A percentile compares a stretch with the other conserved stretches of the same genome.
These are phyloP conservation scores for Ephialtes manifestator DNA, from an alignment of 2,888 invertebrate genomes.

Conservation along the genomic window DNA sequence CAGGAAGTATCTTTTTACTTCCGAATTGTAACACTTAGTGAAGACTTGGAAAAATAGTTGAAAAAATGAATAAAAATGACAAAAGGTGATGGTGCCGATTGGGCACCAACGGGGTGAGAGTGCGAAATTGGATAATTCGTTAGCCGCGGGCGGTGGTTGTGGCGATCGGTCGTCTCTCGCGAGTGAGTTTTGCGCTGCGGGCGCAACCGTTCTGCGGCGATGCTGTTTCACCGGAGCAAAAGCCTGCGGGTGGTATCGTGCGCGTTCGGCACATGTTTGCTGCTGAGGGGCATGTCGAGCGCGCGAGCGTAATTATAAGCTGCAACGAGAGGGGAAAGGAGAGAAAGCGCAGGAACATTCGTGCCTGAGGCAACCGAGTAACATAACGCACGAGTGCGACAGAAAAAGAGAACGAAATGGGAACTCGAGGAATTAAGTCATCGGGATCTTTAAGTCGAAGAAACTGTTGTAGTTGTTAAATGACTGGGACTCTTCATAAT, in stretches of 20 bases:
- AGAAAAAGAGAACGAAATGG: slow-evolving; percentile 39
- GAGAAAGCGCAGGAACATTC: slow-evolving; percentile 38
- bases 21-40: not conserved
- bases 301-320: slow-evolving; percentile 52
- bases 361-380: slow-evolving; percentile 29
- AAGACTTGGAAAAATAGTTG: slow-evolving; percentile 23
- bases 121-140: slow-evolving; percentile 76
- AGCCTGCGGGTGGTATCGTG: slow-evolving; percentile 63
- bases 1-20: not conserved
- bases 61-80: slow-evolving; percentile 49
- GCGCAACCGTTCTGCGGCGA: slow-evolving; percentile 37
- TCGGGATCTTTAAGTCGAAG: slow-evolving; percentile 27
- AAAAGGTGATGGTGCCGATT: slow-evolving; percentile 34
- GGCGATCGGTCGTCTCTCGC: slow-evolving; percentile 59
- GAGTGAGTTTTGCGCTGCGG: slow-evolving; percentile 69
- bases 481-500: not conserved
- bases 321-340: slow-evolving; percentile 28
- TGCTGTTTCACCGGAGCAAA: slow-evolving; percentile 49
- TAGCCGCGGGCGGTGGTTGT: slow-evolving; percentile 69
- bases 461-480: not conserved
- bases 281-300: slow-evolving; percentile 33
- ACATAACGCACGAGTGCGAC: slow-evolving; percentile 30
- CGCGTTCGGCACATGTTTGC: slow-evolving; percentile 34
- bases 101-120: slow-evolving; percentile 51
- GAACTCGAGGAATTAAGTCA: slow-evolving; percentile 51